Evolutionary conservation across 2,113 vertebrate genomes (phyloP).

Genomic region (Fregetta grallaria): DNA sequence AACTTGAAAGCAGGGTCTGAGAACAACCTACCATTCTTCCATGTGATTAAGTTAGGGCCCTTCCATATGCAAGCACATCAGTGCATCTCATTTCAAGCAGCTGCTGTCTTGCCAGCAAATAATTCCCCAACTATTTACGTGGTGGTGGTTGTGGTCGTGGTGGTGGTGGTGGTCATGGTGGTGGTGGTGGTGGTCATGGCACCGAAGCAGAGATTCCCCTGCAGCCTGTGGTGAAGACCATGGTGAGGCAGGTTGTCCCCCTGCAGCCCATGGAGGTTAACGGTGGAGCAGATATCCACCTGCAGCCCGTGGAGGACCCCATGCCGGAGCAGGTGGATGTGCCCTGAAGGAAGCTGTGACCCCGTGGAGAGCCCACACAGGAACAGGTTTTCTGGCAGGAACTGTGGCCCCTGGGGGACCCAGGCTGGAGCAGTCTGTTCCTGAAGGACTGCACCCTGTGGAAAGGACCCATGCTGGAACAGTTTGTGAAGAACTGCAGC

Average conservation of each 20-base stretch:
- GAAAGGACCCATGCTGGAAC: not conserved
- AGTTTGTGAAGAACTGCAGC: not conserved
- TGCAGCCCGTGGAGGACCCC: too few relatives aligned
- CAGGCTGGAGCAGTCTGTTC: not conserved
- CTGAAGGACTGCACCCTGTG: not conserved
- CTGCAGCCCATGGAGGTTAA: too few relatives aligned
- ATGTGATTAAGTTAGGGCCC: not conserved
- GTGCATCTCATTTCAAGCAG: not conserved
- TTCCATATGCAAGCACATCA: not conserved
- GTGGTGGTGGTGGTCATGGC: too few relatives aligned
- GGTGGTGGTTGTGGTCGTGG: too few relatives aligned
- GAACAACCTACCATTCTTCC: not conserved
- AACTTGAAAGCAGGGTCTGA: not conserved
- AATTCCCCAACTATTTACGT: not conserved
- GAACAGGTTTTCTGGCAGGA: not conserved
- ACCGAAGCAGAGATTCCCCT: too few relatives aligned
- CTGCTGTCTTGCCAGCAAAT: not conserved
- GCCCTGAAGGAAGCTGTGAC: too few relatives aligned
- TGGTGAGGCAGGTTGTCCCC: too few relatives aligned
- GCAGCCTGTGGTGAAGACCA: too few relatives aligned
- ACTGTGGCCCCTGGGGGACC: not conserved
- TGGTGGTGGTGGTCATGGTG: too few relatives aligned
- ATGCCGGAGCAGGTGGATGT: too few relatives aligned
- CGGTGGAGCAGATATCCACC: too few relatives aligned
- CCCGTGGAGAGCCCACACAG: too few relatives aligned